These are phyloP conservation scores for Dromiciops gliroides DNA, from an alignment of 2,113 vertebrate species.

Conservation along the genomic window DNA sequence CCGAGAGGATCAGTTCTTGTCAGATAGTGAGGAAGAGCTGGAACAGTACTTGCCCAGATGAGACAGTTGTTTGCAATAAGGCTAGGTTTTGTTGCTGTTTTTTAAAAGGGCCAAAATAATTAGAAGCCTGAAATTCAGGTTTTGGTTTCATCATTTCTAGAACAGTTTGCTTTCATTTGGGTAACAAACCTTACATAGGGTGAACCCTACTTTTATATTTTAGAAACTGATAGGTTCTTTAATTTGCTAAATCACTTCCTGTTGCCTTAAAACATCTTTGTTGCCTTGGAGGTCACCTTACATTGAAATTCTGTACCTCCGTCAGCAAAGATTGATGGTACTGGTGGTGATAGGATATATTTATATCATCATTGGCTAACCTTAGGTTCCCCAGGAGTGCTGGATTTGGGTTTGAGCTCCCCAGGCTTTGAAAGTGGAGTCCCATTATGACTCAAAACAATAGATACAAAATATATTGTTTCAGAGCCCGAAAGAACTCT, in stretches of 20 bases:
- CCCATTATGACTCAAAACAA: constrained; percentile 15
- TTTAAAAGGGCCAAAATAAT: not conserved
- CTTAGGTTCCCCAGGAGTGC: not conserved
- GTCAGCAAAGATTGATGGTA: not conserved
- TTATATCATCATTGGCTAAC: constrained; percentile 18
- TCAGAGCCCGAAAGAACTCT: not conserved
- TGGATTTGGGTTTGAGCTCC: constrained; percentile 32
- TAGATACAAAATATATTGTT: not conserved
- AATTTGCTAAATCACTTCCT: not conserved
- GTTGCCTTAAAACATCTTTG: not conserved
- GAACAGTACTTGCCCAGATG: not conserved
- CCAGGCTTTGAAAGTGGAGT: not conserved
- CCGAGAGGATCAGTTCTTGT: constrained; percentile 9
- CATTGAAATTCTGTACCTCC: constrained; percentile 2
- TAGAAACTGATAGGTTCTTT: not conserved
- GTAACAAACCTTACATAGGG: constrained; percentile 1
- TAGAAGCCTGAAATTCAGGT: constrained; percentile 4
- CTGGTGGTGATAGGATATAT: constrained; percentile 8
- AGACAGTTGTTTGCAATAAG: not conserved
- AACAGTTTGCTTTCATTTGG: constrained; percentile 34
- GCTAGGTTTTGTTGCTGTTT: not conserved
- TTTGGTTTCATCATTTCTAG: constrained; percentile 20
- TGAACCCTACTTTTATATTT: not conserved
- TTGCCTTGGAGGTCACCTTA: not conserved
- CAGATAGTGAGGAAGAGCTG: not conserved